These are phyloP conservation scores for Crenichthys baileyi DNA, from an alignment of 2,797 vertebrate genomes.

Conservation along the genomic window DNA sequence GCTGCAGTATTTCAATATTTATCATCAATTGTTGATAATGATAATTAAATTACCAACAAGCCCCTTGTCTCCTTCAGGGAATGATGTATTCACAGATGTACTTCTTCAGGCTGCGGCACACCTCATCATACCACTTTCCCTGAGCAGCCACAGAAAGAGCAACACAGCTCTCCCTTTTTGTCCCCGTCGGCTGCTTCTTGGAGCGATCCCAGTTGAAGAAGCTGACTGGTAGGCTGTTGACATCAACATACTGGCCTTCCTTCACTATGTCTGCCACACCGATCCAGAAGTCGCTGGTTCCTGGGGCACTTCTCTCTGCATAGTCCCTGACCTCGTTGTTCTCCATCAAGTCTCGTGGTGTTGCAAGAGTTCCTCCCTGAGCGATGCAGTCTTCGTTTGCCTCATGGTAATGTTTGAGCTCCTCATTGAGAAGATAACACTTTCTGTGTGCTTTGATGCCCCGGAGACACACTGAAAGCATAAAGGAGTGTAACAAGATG, in stretches of 20 bases:
- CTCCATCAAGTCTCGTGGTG: conserved; percentile 86
- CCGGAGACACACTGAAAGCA: conserved; percentile 92
- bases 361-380: conserved; percentile 92
- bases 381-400: conserved; percentile 97
- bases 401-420: conserved; percentile 91
- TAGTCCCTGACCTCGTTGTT: conserved; percentile 89
- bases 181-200: conserved; percentile 90
- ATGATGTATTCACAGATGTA: conserved; percentile 96
- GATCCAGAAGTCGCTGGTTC: conserved; percentile 90
- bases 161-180: conserved; percentile 92
- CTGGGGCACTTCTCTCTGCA: conserved; percentile 84
- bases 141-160: conserved; percentile 86
- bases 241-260: conserved; percentile 94
- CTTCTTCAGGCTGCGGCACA: conserved; percentile 90
- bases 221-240: conserved; percentile 87
- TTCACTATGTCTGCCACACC: conserved; percentile 92
- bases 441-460: conserved; percentile 93
- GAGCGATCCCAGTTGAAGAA: conserved; percentile 93
- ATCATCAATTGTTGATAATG: neutral
- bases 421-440: conserved; percentile 90
- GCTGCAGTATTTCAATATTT: conserved; percentile 1
- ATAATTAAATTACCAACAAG: conserved; percentile 28
- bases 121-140: conserved; percentile 94
- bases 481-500: conserved; percentile 21
- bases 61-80: conserved; percentile 73